Evolutionary conservation across 1,140 invertebrate genomes (phyloP), one percentile per base, ranked within the genome.

Genomic region (Sogatella furcifera): DNA sequence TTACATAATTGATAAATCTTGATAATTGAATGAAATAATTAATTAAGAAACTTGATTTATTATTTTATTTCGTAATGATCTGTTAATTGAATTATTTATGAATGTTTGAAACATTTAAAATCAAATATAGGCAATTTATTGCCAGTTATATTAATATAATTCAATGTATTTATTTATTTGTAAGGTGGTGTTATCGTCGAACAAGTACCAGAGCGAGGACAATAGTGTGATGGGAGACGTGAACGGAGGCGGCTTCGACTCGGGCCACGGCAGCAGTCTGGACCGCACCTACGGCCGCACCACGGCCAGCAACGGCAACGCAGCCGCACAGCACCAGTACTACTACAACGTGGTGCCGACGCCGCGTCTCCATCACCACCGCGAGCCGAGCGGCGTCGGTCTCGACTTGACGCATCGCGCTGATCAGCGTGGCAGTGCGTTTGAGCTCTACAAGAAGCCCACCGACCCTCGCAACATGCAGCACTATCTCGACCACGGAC

Each of bases 391-490:
- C 65, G 74, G 77, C 34, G 67, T 84, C 63, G 63, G 74, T 60
- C 68, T 84, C 31, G 89, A 92, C 73, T 75, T 92, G 66, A 85
- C 87, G 6, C 89, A 90, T 13, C 88, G 90, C 68, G 84, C 90
- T 65, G 92, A 94, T 71, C 90, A 94, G 70, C 78, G 91, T 52
- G 91, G 90, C n/a, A 94, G 91, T 66, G 94, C 94, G 10, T 97
- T 97, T 72, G 93, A 97, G 70, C 76, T 96, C 34, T 97, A 97
- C 72, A 85, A 90, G 67, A 96, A 96, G 74, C 91, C 91, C 15
- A 80, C 68, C 15, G 72, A 74, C 57, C 67, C 70, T 11, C 53
- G 68, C 46, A 65, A 66, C 55, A 63, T 64, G 28, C 67, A 70
- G 28, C 67, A 70, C 52, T 70, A 68, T 53, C 55, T 70, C 34